Conservation (phyloP, 2,113 vertebrate genomes). For the Cheilinus undulatus region DNA sequence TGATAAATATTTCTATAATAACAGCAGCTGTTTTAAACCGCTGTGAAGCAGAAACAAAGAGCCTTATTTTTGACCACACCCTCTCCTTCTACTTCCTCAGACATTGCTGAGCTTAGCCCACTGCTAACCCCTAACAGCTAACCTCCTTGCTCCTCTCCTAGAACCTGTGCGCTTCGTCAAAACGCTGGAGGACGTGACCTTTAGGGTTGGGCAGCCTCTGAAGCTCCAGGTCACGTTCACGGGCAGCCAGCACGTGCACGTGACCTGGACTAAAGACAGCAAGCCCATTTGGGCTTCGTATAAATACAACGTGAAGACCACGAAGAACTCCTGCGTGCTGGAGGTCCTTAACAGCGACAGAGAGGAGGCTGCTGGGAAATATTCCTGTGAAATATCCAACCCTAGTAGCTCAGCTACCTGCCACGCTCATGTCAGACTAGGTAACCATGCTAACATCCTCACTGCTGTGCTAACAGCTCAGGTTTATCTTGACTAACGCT, state of each 20-base stretch:
- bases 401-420: constrained; percentile 86
- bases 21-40: too few species aligned
- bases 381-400: constrained; percentile 90
- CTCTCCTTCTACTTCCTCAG: not conserved
- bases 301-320: constrained; percentile 71
- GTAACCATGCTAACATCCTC: constrained; percentile 57
- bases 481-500: constrained; percentile 3
- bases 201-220: constrained; percentile 57
- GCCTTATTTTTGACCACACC: not conserved
- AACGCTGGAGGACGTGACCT: constrained; percentile 76
- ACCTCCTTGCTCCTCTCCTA: constrained; percentile 42
- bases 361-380: constrained; percentile 84
- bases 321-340: constrained; percentile 83
- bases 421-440: constrained; percentile 84
- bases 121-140: constrained; percentile 4
- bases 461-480: not conserved
- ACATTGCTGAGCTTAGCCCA: not conserved
- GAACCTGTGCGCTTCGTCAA: constrained; percentile 51
- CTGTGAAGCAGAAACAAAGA: constrained; percentile 3
- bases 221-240: constrained; percentile 66
- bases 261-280: constrained; percentile 89
- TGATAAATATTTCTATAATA: too few species aligned
- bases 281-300: constrained; percentile 85
- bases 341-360: constrained; percentile 86
- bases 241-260: constrained; percentile 85